These are phyloP conservation scores for Netelia inedita DNA, from an alignment of 2,888 invertebrate genomes.

Conservation along the genomic window DNA sequence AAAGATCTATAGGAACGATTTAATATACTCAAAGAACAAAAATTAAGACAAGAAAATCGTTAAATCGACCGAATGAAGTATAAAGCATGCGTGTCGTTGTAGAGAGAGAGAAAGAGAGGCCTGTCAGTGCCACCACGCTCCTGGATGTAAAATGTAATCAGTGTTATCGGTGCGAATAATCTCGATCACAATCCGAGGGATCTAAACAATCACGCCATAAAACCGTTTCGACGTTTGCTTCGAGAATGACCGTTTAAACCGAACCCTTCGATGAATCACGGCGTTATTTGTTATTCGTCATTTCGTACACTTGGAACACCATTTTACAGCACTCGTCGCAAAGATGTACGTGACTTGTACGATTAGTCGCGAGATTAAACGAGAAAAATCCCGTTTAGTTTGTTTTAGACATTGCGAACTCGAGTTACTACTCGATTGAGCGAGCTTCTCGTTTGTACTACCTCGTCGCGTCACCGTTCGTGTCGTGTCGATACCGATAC, in stretches of 20 bases:
- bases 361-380: constrained; percentile 11
- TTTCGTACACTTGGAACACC: background rate
- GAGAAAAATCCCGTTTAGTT: constrained; percentile 17
- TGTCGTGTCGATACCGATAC: too few species aligned
- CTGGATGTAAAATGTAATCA: constrained; percentile 7
- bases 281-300: background rate
- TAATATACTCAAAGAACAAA: background rate
- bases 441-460: background rate
- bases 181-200: too few species aligned
- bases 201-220: too few species aligned
- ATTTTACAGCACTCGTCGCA: background rate
- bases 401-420: constrained; percentile 21
- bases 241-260: too few species aligned
- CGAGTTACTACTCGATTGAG: constrained; percentile 10
- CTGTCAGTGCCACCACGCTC: background rate
- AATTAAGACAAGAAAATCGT: background rate
- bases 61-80: background rate
- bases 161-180: background rate
- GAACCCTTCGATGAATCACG: background rate
- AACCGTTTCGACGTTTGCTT: too few species aligned
- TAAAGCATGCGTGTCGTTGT: background rate
- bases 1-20: background rate
- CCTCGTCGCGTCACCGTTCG: background rate
- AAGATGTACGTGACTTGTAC: constrained; percentile 10
- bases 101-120: background rate